phyloP scores from a whole-genome alignment of 2,797 vertebrate genomes.

The Aulostomus chinensis region DNA sequence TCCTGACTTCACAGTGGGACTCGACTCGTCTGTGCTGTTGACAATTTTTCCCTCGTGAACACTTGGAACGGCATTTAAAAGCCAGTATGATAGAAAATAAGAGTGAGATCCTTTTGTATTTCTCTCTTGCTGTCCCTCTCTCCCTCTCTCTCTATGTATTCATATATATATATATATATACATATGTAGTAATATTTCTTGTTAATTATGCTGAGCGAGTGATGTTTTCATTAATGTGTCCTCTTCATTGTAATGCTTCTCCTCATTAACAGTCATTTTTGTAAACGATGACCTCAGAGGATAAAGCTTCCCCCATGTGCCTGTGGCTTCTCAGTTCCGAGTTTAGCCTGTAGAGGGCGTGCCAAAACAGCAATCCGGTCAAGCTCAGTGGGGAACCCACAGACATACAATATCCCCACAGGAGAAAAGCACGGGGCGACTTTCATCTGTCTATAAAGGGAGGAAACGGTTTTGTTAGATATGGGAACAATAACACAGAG shows the following conservation, averaged over 20 bases:
- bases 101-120: neutral
- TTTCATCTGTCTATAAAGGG: conserved; percentile 60
- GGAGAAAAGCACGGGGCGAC: conserved; percentile 63
- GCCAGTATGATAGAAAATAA: conserved; percentile 1
- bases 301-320: conserved; percentile 1
- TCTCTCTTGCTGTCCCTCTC: no score
- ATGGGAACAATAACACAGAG: conserved; percentile 44
- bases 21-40: conserved; percentile 56
- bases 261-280: conserved; percentile 9
- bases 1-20: conserved; percentile 73
- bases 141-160: no score
- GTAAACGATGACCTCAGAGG: conserved; percentile 24
- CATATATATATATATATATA: no score
- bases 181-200: neutral
- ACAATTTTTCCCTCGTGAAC: conserved; percentile 54
- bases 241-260: neutral
- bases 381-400: conserved; percentile 51
- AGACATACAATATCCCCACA: conserved; percentile 63
- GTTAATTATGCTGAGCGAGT: neutral
- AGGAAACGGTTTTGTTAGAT: conserved; percentile 59
- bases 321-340: conserved; percentile 63
- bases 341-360: conserved; percentile 87
- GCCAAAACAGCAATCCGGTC: conserved; percentile 79
- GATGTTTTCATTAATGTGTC: neutral
- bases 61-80: conserved; percentile 14